Evolutionary conservation across 2,113 vertebrate species (phyloP), one percentile per base, ranked within the genome.

Genomic region (Ageneiosus marmoratus): DNA sequence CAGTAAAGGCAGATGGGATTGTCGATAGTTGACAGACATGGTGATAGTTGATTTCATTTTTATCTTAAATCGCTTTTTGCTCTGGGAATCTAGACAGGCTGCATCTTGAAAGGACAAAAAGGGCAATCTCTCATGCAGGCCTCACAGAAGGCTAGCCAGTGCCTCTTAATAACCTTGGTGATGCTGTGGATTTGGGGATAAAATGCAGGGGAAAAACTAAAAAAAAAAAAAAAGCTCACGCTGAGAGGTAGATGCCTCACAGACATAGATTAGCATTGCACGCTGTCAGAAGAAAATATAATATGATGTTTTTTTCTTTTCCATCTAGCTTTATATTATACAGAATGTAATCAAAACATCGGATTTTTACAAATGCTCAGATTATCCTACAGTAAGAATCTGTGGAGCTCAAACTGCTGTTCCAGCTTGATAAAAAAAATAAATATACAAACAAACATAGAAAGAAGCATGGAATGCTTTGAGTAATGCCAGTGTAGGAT

Each of bases 21-120:
- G 91, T 92, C 90, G 91, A 94, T 94, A 92, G 91, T 89, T 92
- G 93, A 93, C 93, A 92, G 92, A 93, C 93, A 93, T 88, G 89
- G 88, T 90, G 91, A 94, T 93, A 92, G 91, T 82, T 87, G 89
- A 91, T 94, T 92, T 94, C 80, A 87, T 88, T 91, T 91, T 88
- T 91, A 93, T 93, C 93, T 92, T 27, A 88, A 85, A 90, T 93
- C 90, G 67, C 87, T 92, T 92, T 89, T 90, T 86, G 87, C 89
- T 89, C 78, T 83, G 88, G 87, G 88, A 91, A 90, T 89, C 89
- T 87, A 91, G 90, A 89, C 89, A 83, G 85, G 37, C 87, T 86
- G 89, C 89, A 91, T 93, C 90, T 93, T 94, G 91, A 93, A 92
- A 90, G 65, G 12, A 91, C 89, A 91, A 65, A 91, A 92, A 92